Base-by-base conservation (phyloP, 1,140 invertebrate genomes). In the Diachasma alloeum region DNA sequence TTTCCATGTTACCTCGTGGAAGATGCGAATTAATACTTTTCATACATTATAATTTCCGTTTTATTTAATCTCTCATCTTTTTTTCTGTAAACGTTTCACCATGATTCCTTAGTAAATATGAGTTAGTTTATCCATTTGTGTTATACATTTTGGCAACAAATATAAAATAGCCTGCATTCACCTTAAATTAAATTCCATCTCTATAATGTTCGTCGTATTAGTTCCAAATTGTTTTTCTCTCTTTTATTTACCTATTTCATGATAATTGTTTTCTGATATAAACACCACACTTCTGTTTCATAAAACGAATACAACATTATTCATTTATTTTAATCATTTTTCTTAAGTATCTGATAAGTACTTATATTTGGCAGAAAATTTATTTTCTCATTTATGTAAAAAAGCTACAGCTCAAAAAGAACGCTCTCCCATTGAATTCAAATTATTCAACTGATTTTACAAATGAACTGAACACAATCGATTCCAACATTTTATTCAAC, bases 291-390 rank as follows among this genome's bases (percentile, higher is more conserved):
- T 76, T 22, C 46, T 24, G 36, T 70, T 67, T 4, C 46, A 63
- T 71, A 11, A 63, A 76, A 70, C 74, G 31, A 71, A 70, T 71
- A 76, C 53, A 76, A 22, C 66, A 53, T 44, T 36, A 72, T 72
- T 63, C 24, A 72, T 72, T 69, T 77, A 36, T 22, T 77, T 46
- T 66, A 78, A 70, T 78, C 39, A 15, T 53, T 70, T 68, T 26
- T 80, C 86, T 88, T 87, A 88, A 56, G 63, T 74, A 79, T 79
- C 85, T 88, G 88, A 87, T 90, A 90, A 89, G 88, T 90, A 89
- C 88, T 89, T 84, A 82, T 81, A 87, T 88, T 90, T 89, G 89
- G 88, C 87, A 88, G 88, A 89, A 88, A 68, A 68, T 68, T n/a
- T 68, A 37, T 42, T 66, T 70, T 59, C 4, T 56, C n/a, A 56